Conservation (phyloP, 2,888 invertebrate species). For the Crossocerus cetratus region DNA sequence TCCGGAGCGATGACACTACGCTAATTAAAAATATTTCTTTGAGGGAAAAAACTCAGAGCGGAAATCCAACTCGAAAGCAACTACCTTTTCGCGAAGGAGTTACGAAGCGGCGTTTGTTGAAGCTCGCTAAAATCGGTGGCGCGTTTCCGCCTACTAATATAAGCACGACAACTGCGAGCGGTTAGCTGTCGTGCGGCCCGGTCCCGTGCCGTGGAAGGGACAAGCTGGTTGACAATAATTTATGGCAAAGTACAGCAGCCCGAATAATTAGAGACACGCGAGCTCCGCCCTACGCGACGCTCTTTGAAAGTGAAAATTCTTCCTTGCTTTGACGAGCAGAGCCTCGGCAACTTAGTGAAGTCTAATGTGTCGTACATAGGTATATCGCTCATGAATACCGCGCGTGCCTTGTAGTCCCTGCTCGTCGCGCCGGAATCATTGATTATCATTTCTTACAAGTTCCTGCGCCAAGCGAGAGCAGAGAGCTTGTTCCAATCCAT, state of each 20-base stretch:
- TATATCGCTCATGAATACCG: not conserved
- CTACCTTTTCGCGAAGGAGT: too few species aligned
- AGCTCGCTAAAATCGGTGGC: conserved; percentile 19
- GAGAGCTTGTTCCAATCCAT: too few species aligned
- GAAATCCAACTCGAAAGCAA: too few species aligned
- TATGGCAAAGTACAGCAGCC: conserved; percentile 12
- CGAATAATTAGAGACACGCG: conserved; percentile 13
- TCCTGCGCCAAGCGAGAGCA: too few species aligned
- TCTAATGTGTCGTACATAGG: conserved; percentile 2
- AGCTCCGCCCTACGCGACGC: not conserved
- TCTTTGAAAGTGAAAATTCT: conserved; percentile 16
- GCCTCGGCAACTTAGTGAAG: not conserved
- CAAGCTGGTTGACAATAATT: conserved; percentile 22
- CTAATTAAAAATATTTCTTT: too few species aligned
- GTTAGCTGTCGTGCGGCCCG: conserved; percentile 9
- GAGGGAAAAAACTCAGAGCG: too few species aligned
- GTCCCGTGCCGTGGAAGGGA: not conserved
- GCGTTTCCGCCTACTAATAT: conserved; percentile 20
- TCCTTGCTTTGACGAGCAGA: not conserved
- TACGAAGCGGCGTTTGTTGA: not conserved
- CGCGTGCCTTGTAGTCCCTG: too few species aligned
- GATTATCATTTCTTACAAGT: too few species aligned
- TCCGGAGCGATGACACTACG: too few species aligned
- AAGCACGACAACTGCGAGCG: conserved; percentile 17
- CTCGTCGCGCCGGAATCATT: too few species aligned